phyloP scores from a whole-genome alignment of 1,140 invertebrate species.

The Bombus polaris region DNA sequence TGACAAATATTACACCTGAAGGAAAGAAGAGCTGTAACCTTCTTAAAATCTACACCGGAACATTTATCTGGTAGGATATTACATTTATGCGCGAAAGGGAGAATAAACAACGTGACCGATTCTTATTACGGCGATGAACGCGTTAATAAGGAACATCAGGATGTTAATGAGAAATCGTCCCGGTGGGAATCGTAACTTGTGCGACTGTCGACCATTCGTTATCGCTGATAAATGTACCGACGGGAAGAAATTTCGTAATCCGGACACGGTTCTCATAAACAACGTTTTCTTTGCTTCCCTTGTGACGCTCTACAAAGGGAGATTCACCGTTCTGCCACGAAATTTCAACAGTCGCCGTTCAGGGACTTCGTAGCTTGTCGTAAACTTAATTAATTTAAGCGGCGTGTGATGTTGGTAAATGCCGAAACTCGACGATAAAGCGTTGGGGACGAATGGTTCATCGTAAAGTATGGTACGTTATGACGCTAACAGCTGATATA shows the following conservation, averaged over 20 bases:
- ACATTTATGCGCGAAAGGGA: too few species aligned
- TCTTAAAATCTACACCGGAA: background rate
- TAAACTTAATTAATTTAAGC: slow-evolving; percentile 53
- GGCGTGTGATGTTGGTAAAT: background rate
- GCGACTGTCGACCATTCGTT: slow-evolving; percentile 14
- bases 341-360: background rate
- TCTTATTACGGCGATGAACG: background rate
- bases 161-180: slow-evolving; percentile 9
- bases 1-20: too few species aligned
- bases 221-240: slow-evolving; percentile 5
- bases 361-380: background rate
- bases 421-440: slow-evolving; percentile 19
- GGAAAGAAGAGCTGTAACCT: background rate
- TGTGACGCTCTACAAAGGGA: background rate
- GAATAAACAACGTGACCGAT: background rate
- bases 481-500: background rate
- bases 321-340: background rate
- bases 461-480: background rate
- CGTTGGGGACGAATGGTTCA: background rate
- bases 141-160: slow-evolving; percentile 2
- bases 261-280: slow-evolving; percentile 14
- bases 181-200: background rate
- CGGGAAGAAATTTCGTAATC: slow-evolving; percentile 34
- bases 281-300: slow-evolving; percentile 26
- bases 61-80: too few species aligned